Evolutionary conservation across 2,888 invertebrate species (phyloP).

Genomic region (Chironomus tentans): DNA sequence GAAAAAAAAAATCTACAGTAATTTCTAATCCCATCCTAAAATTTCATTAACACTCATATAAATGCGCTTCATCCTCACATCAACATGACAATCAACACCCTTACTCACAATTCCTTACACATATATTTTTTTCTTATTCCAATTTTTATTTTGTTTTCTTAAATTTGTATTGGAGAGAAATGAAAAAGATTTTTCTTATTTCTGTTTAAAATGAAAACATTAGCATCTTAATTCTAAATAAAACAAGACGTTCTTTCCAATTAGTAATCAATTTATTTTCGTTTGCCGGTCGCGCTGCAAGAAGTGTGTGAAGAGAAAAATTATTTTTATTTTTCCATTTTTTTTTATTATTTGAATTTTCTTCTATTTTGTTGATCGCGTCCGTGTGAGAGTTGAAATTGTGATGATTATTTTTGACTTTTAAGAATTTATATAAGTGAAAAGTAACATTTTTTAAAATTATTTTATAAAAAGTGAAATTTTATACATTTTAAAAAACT

Average conservation of each 20-base stretch:
- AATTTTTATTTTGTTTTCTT: background rate
- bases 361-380: background rate
- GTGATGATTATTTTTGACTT: too few species aligned
- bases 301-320: background rate
- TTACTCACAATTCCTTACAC: background rate
- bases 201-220: slow-evolving; percentile 1
- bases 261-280: slow-evolving; percentile 27
- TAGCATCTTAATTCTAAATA: slow-evolving; percentile 26
- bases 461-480: too few species aligned
- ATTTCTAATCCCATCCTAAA: too few species aligned
- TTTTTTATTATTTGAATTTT: background rate
- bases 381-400: background rate
- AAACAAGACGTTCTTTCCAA: slow-evolving; percentile 27
- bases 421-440: too few species aligned
- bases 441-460: too few species aligned
- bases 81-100: too few species aligned
- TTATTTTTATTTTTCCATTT: background rate
- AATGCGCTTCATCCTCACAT: too few species aligned
- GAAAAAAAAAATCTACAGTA: too few species aligned
- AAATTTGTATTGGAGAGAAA: background rate
- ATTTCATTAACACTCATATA: too few species aligned
- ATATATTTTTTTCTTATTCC: background rate
- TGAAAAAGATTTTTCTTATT: background rate
- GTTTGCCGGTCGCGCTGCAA: slow-evolving; percentile 3
- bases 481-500: too few species aligned